Percentiles rank a stretch among this genome's conserved stretches.
phyloP scores from a whole-genome alignment of 1,140 invertebrate genomes.

The Drosophila truncata region DNA sequence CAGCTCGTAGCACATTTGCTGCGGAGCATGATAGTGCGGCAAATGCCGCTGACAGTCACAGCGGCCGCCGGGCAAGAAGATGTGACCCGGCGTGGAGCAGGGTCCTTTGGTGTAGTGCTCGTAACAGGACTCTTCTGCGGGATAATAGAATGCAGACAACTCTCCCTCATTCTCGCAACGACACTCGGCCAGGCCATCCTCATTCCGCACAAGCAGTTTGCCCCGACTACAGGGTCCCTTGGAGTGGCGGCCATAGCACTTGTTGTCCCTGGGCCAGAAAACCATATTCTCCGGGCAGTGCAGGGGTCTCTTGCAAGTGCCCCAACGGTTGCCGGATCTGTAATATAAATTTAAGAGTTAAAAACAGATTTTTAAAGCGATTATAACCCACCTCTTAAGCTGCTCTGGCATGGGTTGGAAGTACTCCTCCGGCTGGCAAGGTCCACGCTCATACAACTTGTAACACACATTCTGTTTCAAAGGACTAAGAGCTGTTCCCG shows the following conservation, averaged over 20 bases:
- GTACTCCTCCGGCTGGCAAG: constrained; percentile 89
- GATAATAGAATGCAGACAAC: constrained; percentile 86
- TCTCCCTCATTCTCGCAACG: constrained; percentile 85
- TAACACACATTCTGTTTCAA: constrained; percentile 87
- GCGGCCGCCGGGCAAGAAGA: constrained; percentile 90
- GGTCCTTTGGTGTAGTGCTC: constrained; percentile 92
- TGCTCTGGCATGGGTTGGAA: constrained; percentile 63
- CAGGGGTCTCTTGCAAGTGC: constrained; percentile 88
- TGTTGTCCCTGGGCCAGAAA: constrained; percentile 90
- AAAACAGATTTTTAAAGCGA: background rate
- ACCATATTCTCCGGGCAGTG: constrained; percentile 88
- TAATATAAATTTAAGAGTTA: background rate
- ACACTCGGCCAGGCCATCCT: constrained; percentile 88
- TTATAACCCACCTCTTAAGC: constrained; percentile 43
- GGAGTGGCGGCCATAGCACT: constrained; percentile 89
- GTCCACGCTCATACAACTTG: constrained; percentile 89
- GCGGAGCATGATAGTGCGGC: constrained; percentile 90
- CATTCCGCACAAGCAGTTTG: constrained; percentile 87
- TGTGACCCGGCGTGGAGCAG: constrained; percentile 89
- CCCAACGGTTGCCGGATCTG: constrained; percentile 87
- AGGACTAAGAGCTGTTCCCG: constrained; percentile 89
- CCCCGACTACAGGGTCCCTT: constrained; percentile 92
- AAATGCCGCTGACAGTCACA: constrained; percentile 90
- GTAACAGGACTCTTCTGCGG: constrained; percentile 88
- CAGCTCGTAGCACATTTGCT: constrained; percentile 90